These are phyloP conservation scores for Lepidochitona cinerea DNA, from an alignment of 2,888 invertebrate genomes.

Conservation along the genomic window DNA sequence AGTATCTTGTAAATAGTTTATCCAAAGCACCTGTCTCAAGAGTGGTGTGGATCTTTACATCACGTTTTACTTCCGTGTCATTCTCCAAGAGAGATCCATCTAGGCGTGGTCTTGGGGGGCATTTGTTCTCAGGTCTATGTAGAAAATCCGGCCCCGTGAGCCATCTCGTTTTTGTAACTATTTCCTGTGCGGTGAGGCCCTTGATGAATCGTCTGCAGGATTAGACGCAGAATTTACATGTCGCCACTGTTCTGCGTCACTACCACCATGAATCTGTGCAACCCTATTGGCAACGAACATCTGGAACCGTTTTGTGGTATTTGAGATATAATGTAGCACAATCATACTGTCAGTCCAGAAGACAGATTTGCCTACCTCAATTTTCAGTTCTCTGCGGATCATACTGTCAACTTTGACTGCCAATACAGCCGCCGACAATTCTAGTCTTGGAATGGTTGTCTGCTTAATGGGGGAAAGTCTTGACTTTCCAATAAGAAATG, in stretches of 20 bases:
- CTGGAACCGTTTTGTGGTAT: conserved; percentile 9
- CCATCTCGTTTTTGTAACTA: neutral
- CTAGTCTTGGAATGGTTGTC: conserved; percentile 14
- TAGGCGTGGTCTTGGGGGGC: neutral
- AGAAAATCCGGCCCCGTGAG: conserved; percentile 7
- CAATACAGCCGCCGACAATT: conserved; percentile 8
- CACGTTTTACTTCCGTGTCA: conserved; percentile 2
- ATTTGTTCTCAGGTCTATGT: neutral
- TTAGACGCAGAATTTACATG: conserved; percentile 2
- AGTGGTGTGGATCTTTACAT: neutral
- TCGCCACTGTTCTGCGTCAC: conserved; percentile 7
- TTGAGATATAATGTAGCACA: conserved; percentile 11
- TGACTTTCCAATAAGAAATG: conserved; percentile 11
- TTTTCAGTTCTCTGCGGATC: neutral
- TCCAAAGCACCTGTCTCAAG: neutral
- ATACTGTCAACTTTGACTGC: conserved; percentile 10
- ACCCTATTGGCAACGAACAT: conserved; percentile 15
- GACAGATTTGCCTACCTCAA: neutral
- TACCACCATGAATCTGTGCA: neutral
- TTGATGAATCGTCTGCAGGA: conserved; percentile 8
- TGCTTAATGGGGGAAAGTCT: conserved; percentile 10
- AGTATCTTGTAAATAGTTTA: neutral
- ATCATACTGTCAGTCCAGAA: conserved; percentile 17
- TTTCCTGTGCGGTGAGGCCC: conserved; percentile 4
- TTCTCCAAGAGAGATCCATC: neutral